Evolutionary conservation across 1,140 invertebrate species (phyloP), one percentile per base, ranked within the genome.

Genomic region (Listronotus oregonensis): DNA sequence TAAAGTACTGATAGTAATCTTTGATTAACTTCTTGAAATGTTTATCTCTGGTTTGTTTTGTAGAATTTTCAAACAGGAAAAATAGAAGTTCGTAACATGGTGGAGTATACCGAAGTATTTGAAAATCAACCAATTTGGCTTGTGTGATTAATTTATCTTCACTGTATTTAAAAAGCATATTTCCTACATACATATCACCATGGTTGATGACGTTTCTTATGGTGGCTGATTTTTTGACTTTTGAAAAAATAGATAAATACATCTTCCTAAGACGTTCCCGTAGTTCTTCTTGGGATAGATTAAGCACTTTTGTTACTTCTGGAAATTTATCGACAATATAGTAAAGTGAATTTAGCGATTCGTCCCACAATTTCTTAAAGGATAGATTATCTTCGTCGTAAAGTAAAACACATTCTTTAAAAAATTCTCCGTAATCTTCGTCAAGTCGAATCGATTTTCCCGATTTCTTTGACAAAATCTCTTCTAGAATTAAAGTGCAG

Each of bases 121-220:
- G 84, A 62, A 84, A 82, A 64, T 85, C 84, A 27, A 86, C 75
- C 12, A 85, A 75, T 31, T 78, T 77, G 34, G 81, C 83, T 27
- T 75, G 71, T 0, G 68, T 66, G 0, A 75, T 64, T 60, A 78
- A 71, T 42, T 44, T 14, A 54, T 80, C 83, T 49, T 83, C 66
- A 3, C 84, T 78, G 64, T 84, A 65, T 72, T 77, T 76, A 31
- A 81, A 77, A 73, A 82, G 75, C 6, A 81, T 72, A 65, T 82
- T 82, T 66, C 77, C 80, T 0, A 79, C 70, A 77, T 80, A 81
- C 42, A 81, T 43, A 59, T 81, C 80, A 9, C 80, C 79, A 60
- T 81, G 80, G 37, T 75, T 76, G 31, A 81, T 69, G 10, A 80
- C 79, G 54, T 77, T 80, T 64, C 69, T 51, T 32, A 50, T 68